Percentiles rank a stretch among this genome's conserved stretches.
Evolutionary conservation across 2,113 vertebrate genomes (phyloP).

Genomic region (Seriola rivoliana): DNA sequence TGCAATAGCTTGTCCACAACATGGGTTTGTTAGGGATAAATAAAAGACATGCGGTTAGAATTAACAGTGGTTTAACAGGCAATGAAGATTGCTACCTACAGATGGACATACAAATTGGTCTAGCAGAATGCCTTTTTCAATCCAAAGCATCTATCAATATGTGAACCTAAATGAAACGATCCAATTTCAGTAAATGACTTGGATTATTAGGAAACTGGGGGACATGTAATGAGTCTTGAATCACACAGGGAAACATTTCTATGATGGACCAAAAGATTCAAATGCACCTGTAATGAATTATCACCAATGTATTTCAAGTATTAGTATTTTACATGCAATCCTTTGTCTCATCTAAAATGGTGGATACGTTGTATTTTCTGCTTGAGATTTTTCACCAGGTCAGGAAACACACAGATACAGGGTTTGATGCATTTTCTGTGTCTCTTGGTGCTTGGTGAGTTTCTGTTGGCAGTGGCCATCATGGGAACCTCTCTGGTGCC

Average conservation of each 20-base stretch:
- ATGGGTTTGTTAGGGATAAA: constrained; percentile 4
- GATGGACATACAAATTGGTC: constrained; percentile 52
- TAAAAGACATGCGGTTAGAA: constrained; percentile 23
- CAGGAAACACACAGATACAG: constrained; percentile 26
- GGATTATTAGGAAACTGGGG: constrained; percentile 16
- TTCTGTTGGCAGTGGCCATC: constrained; percentile 51
- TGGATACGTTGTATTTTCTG: not conserved
- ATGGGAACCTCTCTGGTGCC: constrained; percentile 57
- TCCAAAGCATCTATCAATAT: constrained; percentile 46
- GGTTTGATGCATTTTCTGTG: not conserved
- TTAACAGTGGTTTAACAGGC: constrained; percentile 44
- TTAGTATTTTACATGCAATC: not conserved
- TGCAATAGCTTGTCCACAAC: not conserved
- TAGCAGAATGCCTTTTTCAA: constrained; percentile 52
- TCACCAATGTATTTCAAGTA: not conserved
- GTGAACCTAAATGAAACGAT: constrained; percentile 33
- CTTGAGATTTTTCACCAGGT: not conserved
- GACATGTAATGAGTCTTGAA: constrained; percentile 8
- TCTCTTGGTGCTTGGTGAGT: constrained; percentile 24
- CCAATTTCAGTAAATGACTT: constrained; percentile 35
- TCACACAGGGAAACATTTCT: not conserved
- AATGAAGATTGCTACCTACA: constrained; percentile 37
- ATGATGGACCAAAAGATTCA: not conserved
- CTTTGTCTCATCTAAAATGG: not conserved
- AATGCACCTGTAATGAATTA: not conserved